Evolutionary conservation across 2,888 invertebrate species (phyloP).

Genomic region (Ypsolopha scabrella): DNA sequence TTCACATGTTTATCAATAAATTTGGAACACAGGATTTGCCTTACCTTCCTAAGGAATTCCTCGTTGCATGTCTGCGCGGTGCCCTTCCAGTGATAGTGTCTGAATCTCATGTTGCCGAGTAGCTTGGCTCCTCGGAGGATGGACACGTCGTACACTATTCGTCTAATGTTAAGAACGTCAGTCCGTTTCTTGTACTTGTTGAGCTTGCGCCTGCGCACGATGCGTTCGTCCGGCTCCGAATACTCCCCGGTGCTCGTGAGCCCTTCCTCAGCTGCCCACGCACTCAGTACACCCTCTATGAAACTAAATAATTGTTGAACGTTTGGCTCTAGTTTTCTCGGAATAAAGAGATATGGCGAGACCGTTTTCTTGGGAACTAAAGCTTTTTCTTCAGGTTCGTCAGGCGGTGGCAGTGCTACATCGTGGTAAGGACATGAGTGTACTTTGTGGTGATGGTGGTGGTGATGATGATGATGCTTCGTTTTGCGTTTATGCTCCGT

Average conservation of each 20-base stretch:
- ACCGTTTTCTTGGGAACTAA: constrained; percentile 55
- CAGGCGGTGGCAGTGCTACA: constrained; percentile 35
- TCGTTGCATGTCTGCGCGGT: constrained; percentile 91
- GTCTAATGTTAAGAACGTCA: constrained; percentile 75
- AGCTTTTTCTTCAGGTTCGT: constrained; percentile 42
- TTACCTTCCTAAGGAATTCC: constrained; percentile 88
- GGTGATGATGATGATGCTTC: constrained; percentile 52
- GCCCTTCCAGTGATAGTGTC: constrained; percentile 88
- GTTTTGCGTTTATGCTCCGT: constrained; percentile 44
- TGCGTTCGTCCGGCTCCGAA: constrained; percentile 79
- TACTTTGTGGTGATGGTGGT: constrained; percentile 51
- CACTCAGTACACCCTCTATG: constrained; percentile 82
- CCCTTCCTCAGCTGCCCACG: constrained; percentile 82
- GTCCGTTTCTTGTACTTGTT: constrained; percentile 74
- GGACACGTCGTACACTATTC: constrained; percentile 79
- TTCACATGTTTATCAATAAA: too few species aligned
- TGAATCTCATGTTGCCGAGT: constrained; percentile 77
- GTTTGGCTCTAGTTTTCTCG: constrained; percentile 77
- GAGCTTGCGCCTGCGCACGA: constrained; percentile 70
- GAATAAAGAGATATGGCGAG: constrained; percentile 64
- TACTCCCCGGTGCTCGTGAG: constrained; percentile 80
- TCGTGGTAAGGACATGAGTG: constrained; percentile 61
- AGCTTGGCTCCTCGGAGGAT: constrained; percentile 75
- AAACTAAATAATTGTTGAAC: constrained; percentile 86
- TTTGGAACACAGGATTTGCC: constrained; percentile 9